Percentiles rank a stretch among this genome's conserved stretches.
Conservation (phyloP, 1,140 invertebrate species). For the Drosophila littoralis region DNA sequence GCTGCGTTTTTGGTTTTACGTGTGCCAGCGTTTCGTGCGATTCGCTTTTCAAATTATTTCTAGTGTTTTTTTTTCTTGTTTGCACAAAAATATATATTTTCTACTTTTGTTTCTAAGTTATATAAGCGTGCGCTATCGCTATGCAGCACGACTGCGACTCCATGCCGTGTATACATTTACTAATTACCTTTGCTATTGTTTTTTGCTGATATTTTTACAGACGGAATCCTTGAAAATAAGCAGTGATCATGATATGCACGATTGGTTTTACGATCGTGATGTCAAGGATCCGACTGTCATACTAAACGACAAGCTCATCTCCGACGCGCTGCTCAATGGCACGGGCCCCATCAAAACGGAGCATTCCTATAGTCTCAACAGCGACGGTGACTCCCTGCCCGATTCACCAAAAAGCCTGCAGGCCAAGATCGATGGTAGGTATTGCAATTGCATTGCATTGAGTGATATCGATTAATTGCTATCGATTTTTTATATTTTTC, state of each 20-base stretch:
- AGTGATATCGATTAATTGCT: constrained; percentile 21
- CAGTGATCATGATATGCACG: constrained; percentile 86
- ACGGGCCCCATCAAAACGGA: constrained; percentile 92
- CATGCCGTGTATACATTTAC: constrained; percentile 66
- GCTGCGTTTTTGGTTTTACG: constrained; percentile 65
- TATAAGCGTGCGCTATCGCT: constrained; percentile 68
- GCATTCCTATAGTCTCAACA: constrained; percentile 92
- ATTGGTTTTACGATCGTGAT: constrained; percentile 86
- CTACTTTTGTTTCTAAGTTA: constrained; percentile 61
- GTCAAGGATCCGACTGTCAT: constrained; percentile 87
- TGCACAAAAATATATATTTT: constrained; percentile 49
- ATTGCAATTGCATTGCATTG: background rate
- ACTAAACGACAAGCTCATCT: constrained; percentile 94
- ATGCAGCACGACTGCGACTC: constrained; percentile 59
- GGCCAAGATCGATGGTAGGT: constrained; percentile 88
- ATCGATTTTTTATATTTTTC: constrained; percentile 42
- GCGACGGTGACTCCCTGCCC: constrained; percentile 88
- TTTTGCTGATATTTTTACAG: constrained; percentile 83
- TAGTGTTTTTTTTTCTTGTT: constrained; percentile 30
- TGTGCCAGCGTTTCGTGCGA: constrained; percentile 59
- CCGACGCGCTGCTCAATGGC: constrained; percentile 91
- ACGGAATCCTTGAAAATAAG: constrained; percentile 87
- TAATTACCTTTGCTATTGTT: constrained; percentile 60
- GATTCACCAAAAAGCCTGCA: constrained; percentile 87
- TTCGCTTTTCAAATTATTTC: constrained; percentile 62